Conservation (phyloP, 2,797 vertebrate genomes). For the Choloepus didactylus region DNA sequence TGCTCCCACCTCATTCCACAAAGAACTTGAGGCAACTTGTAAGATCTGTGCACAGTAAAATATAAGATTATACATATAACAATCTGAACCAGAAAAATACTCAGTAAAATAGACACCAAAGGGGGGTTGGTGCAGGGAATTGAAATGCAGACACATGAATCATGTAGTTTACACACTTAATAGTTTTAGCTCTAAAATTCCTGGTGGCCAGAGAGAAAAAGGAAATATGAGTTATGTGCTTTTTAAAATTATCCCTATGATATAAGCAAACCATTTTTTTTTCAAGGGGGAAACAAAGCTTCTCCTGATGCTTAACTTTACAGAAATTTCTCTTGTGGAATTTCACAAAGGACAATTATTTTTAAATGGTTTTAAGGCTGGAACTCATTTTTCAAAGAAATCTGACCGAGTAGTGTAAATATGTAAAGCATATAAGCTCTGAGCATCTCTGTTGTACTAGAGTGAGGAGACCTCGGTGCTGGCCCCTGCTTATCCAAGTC, state of each 20-base stretch:
- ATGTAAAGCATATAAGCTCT: background rate
- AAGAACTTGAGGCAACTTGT: background rate
- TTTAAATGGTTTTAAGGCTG: background rate
- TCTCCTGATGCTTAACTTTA: background rate
- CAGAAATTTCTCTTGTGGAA: background rate
- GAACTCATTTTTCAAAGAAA: background rate
- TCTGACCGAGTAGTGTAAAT: background rate
- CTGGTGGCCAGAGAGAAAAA: constrained; percentile 54
- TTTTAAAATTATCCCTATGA: background rate
- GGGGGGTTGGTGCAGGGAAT: too few species aligned
- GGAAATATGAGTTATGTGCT: background rate
- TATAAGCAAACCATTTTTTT: background rate
- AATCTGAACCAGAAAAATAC: background rate
- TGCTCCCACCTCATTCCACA: background rate
- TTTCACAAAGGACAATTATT: background rate
- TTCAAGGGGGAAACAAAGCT: background rate
- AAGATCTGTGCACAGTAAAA: background rate
- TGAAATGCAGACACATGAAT: background rate
- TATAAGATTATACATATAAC: background rate
- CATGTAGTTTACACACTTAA: background rate
- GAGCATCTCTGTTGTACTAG: background rate
- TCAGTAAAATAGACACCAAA: background rate
- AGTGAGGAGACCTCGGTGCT: rapidly evolving
- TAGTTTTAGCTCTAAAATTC: background rate
- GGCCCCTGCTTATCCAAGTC: background rate